Evolutionary conservation across 23 tunicate species (phyloP).

Genomic region (Ciona savignyi): DNA sequence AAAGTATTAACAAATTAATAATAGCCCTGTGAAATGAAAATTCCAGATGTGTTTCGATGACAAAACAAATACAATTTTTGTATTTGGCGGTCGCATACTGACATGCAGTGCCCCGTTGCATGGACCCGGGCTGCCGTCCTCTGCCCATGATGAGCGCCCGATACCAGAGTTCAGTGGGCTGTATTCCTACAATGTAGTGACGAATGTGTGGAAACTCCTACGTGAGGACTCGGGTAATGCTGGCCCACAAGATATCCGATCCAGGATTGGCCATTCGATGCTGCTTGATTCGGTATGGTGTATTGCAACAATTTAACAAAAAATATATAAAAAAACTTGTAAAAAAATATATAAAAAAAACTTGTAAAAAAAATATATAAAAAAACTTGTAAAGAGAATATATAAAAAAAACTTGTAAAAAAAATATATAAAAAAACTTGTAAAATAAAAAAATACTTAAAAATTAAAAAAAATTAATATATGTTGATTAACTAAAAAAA

Average conservation of each 20-base stretch:
- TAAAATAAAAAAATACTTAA: too few species aligned
- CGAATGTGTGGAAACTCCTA: constrained; percentile 43
- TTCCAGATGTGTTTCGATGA: constrained; percentile 81
- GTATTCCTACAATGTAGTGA: constrained; percentile 46
- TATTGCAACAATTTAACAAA: not conserved
- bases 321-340: too few species aligned
- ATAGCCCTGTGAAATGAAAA: too few species aligned
- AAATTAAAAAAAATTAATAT: too few species aligned
- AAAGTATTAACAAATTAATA: too few species aligned
- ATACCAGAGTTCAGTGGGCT: constrained; percentile 73
- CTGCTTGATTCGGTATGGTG: constrained; percentile 44
- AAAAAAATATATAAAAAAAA: too few species aligned
- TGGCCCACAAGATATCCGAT: constrained; percentile 73
- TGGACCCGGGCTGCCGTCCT: constrained; percentile 31
- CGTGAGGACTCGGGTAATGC: constrained; percentile 87
- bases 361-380: too few species aligned
- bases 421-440: too few species aligned
- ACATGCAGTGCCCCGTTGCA: constrained; percentile 12
- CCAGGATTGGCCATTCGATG: constrained; percentile 80
- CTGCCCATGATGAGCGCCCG: constrained; percentile 20
- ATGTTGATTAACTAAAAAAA: too few species aligned
- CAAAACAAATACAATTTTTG: constrained; percentile 45
- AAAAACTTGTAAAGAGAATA: too few species aligned
- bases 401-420: too few species aligned
- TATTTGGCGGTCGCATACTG: constrained; percentile 66